Evolutionary conservation across 1,140 invertebrate species (phyloP).

Genomic region (Papilio helenus): DNA sequence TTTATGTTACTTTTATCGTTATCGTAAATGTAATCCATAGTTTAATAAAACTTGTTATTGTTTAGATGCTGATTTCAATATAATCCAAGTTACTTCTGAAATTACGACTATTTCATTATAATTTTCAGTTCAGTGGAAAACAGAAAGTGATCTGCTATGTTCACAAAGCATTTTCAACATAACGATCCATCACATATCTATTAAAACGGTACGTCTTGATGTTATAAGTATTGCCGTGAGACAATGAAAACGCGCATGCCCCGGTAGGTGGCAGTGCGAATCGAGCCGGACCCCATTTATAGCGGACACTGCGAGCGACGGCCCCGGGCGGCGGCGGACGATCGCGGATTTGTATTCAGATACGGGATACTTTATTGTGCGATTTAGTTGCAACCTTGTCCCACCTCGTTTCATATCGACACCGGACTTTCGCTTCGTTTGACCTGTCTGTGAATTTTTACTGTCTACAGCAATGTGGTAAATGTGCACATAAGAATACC

Average conservation of each 20-base stretch:
- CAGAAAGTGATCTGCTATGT: background rate
- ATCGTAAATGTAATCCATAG: slow-evolving; percentile 1
- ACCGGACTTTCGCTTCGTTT: background rate
- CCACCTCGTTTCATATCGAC: background rate
- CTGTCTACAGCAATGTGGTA: background rate
- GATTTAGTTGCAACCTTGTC: background rate
- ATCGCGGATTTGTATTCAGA: slow-evolving; percentile 22
- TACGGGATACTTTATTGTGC: slow-evolving; percentile 23
- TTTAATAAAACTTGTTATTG: background rate
- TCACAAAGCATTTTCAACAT: background rate
- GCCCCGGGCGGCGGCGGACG: background rate
- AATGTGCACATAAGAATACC: background rate
- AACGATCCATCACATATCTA: background rate
- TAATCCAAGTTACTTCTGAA: background rate
- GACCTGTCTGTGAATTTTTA: background rate
- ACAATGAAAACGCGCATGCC: slow-evolving; percentile 56
- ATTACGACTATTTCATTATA: background rate
- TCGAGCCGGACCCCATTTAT: slow-evolving; percentile 61
- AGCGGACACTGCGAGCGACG: slow-evolving; percentile 41
- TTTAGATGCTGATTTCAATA: background rate
- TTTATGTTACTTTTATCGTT: slow-evolving; percentile 6
- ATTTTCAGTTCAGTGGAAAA: background rate
- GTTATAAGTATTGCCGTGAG: slow-evolving; percentile 25
- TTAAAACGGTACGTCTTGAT: background rate
- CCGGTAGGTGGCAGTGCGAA: slow-evolving; percentile 58